Percentiles rank a stretch among this genome's conserved stretches.
These are phyloP conservation scores for Channa maculata DNA, from an alignment of 2,113 vertebrate species.

Conservation along the genomic window DNA sequence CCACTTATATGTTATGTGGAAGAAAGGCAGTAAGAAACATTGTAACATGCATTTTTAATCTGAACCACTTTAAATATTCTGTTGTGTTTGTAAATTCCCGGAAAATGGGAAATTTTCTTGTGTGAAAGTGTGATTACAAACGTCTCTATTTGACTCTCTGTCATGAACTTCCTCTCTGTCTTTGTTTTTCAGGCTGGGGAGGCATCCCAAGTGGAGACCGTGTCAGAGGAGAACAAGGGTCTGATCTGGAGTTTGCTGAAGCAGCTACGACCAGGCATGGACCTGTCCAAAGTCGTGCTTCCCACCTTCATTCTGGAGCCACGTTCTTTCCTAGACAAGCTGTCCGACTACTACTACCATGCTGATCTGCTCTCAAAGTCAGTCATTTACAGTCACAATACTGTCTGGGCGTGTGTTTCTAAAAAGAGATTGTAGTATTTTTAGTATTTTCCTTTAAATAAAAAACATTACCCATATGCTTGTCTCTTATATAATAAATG, in stretches of 20 bases:
- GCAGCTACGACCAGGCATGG: constrained; percentile 94
- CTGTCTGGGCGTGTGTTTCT: not conserved
- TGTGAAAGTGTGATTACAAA: not conserved
- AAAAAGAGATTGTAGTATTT: not conserved
- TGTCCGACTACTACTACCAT: constrained; percentile 95
- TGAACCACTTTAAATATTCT: too few species aligned
- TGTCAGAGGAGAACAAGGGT: constrained; percentile 93
- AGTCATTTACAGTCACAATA: constrained; percentile 40
- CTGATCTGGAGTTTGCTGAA: constrained; percentile 92
- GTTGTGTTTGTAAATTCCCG: not conserved
- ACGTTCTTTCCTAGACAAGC: constrained; percentile 94
- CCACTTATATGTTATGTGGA: too few species aligned
- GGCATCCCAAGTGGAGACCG: constrained; percentile 90
- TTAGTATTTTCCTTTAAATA: too few species aligned
- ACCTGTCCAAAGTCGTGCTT: constrained; percentile 93
- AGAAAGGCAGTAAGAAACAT: too few species aligned
- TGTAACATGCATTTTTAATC: too few species aligned
- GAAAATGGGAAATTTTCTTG: too few species aligned
- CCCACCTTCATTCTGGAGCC: constrained; percentile 96
- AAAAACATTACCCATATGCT: too few species aligned
- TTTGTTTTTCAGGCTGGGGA: constrained; percentile 83
- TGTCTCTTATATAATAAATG: not conserved
- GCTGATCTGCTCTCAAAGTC: constrained; percentile 95
- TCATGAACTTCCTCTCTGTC: not conserved
- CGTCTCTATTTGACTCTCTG: not conserved